A percentile compares a stretch with the other conserved stretches of the same genome.
Evolutionary conservation across 2,888 invertebrate species (phyloP).

Genomic region (Neria commutata): DNA sequence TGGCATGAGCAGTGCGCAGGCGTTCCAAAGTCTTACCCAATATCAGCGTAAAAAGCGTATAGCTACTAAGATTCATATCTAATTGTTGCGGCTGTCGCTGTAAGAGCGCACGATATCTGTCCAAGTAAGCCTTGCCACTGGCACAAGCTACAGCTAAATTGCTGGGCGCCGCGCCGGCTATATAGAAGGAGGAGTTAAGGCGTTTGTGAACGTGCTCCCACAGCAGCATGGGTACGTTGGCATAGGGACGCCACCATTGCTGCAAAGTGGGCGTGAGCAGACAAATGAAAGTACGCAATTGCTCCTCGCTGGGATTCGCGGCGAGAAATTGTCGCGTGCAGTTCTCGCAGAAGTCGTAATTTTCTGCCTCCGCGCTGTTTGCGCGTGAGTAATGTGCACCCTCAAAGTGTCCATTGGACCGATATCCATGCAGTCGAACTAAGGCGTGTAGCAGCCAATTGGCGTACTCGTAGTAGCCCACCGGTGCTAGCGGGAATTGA

Average conservation of each 20-base stretch:
- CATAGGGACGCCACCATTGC: constrained; percentile 63
- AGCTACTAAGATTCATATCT: constrained; percentile 62
- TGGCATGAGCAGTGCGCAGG: constrained; percentile 30
- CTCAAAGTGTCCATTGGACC: constrained; percentile 46
- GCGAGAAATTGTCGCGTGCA: constrained; percentile 62
- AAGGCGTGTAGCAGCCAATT: constrained; percentile 64
- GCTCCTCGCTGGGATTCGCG: constrained; percentile 62
- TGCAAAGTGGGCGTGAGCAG: constrained; percentile 60
- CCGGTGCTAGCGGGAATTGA: constrained; percentile 32
- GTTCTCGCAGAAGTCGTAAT: constrained; percentile 63
- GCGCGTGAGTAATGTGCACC: not conserved
- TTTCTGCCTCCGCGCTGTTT: constrained; percentile 43
- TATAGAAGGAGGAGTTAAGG: constrained; percentile 65
- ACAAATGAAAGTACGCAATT: constrained; percentile 62
- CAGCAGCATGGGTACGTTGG: constrained; percentile 63
- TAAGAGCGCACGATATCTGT: constrained; percentile 60
- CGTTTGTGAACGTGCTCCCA: constrained; percentile 69
- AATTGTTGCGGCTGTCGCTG: constrained; percentile 37
- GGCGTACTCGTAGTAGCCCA: constrained; percentile 49
- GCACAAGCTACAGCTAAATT: constrained; percentile 58
- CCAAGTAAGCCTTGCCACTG: constrained; percentile 54
- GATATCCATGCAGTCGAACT: constrained; percentile 60
- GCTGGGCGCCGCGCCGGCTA: constrained; percentile 62
- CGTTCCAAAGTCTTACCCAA: constrained; percentile 59
- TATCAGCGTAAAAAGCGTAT: constrained; percentile 62